Evolutionary conservation across 2,888 invertebrate genomes (phyloP).

Genomic region (Hypomecis punctinalis): DNA sequence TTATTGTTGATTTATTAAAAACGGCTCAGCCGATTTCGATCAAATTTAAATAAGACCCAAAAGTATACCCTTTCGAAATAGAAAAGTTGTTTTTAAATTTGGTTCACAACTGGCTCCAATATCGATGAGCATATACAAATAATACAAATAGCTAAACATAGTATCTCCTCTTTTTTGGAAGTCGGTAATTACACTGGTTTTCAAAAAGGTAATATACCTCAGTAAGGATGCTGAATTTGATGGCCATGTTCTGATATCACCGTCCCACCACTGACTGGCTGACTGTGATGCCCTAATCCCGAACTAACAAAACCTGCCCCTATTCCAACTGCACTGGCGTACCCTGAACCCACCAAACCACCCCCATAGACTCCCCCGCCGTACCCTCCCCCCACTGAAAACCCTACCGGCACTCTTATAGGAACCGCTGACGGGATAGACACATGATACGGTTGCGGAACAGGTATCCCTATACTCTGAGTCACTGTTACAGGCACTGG

Average conservation of each 20-base stretch:
- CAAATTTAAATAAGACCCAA: no score
- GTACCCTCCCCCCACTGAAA: slow-evolving; percentile 39
- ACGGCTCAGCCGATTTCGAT: no score
- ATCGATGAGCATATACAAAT: no score
- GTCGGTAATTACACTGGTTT: no score
- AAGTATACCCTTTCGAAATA: no score
- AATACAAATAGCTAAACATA: no score
- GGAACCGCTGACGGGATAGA: slow-evolving; percentile 72
- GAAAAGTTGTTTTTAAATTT: no score
- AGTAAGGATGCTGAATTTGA: slow-evolving; percentile 50
- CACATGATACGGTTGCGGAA: slow-evolving; percentile 81
- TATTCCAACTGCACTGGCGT: slow-evolving; percentile 10
- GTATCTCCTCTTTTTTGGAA: no score
- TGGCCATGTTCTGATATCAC: slow-evolving; percentile 52
- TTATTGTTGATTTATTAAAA: neutral
- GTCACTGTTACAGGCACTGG: slow-evolving; percentile 81
- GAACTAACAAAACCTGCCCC: slow-evolving; percentile 27
- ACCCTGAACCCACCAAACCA: slow-evolving; percentile 24
- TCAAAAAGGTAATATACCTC: neutral
- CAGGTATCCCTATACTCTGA: slow-evolving; percentile 81
- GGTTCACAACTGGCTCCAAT: no score
- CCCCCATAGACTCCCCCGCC: slow-evolving; percentile 11
- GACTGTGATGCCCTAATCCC: slow-evolving; percentile 14
- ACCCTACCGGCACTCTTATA: slow-evolving; percentile 67
- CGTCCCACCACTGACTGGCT: slow-evolving; percentile 35